A percentile compares a stretch with the other conserved stretches of the same genome.
Evolutionary conservation across 2,797 vertebrate genomes (phyloP).

Genomic region (Parotocinclus haroldoi): DNA sequence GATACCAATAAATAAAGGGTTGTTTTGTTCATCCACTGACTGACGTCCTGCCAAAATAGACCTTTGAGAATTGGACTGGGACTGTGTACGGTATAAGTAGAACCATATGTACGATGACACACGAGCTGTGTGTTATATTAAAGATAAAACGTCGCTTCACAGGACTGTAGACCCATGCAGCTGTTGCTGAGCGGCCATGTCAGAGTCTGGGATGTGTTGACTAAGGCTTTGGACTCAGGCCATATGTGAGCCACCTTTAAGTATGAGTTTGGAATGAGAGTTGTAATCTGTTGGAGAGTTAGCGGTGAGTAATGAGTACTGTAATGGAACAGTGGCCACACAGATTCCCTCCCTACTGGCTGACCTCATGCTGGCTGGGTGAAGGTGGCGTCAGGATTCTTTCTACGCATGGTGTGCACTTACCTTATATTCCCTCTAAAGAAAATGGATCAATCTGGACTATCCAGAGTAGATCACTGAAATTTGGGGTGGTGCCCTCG

Average conservation of each 20-base stretch:
- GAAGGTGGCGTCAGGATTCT: neutral
- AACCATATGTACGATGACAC: constrained; percentile 13
- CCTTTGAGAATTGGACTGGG: constrained; percentile 8
- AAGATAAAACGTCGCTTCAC: constrained; percentile 8
- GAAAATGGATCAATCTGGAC: no score
- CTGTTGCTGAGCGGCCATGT: constrained; percentile 17
- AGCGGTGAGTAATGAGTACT: constrained; percentile 28
- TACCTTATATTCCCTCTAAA: no score
- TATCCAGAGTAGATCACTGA: no score
- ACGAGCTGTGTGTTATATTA: constrained; percentile 1
- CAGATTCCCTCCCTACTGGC: constrained; percentile 3
- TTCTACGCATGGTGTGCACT: no score
- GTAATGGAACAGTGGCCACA: constrained; percentile 41
- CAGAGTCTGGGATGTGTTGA: constrained; percentile 6
- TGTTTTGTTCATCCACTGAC: constrained; percentile 9
- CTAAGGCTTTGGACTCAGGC: constrained; percentile 11
- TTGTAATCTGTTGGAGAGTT: constrained; percentile 27
- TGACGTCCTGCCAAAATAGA: neutral
- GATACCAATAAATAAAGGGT: constrained; percentile 9
- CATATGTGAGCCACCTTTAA: constrained; percentile 28
- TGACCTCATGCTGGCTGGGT: constrained; percentile 3
- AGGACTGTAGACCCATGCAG: no score
- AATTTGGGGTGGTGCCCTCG: no score
- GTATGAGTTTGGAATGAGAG: constrained; percentile 15
- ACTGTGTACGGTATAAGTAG: constrained; percentile 18